Percentiles rank a stretch among this genome's conserved stretches.
Evolutionary conservation across 1,140 invertebrate species (phyloP).

Genomic region (Drosophila sturtevanti): DNA sequence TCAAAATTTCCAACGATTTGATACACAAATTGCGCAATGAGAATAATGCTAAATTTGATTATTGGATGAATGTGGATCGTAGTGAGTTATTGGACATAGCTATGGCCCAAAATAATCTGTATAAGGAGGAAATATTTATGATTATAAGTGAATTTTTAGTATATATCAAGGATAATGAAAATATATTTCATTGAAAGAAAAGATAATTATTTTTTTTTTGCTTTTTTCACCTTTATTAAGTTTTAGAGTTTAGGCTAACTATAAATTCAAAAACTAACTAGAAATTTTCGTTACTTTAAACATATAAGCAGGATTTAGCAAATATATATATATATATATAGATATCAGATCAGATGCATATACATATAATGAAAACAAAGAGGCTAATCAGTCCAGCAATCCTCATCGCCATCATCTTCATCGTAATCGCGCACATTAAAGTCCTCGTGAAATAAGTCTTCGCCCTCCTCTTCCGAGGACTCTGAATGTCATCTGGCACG

Average conservation of each 20-base stretch:
- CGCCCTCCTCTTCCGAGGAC: slow-evolving; percentile 78
- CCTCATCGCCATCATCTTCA: slow-evolving; percentile 63
- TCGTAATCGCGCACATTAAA: slow-evolving; percentile 77
- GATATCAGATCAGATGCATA: not conserved
- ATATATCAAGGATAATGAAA: slow-evolving; percentile 35
- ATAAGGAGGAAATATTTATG: slow-evolving; percentile 23
- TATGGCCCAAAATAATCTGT: slow-evolving; percentile 24
- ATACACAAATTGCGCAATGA: slow-evolving; percentile 12
- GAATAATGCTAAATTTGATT: slow-evolving; percentile 37
- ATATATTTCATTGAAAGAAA: slow-evolving; percentile 12
- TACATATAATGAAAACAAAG: slow-evolving; percentile 20
- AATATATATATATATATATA: slow-evolving; percentile 24
- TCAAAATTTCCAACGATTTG: slow-evolving; percentile 30
- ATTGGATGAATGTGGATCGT: slow-evolving; percentile 46
- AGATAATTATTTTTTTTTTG: not conserved
- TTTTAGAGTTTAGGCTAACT: slow-evolving; percentile 42
- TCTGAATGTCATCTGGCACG: slow-evolving; percentile 79
- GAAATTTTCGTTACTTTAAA: slow-evolving; percentile 28
- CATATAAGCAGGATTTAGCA: slow-evolving; percentile 42
- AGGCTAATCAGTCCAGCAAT: slow-evolving; percentile 77
- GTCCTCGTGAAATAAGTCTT: slow-evolving; percentile 78
- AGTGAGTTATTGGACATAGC: slow-evolving; percentile 35
- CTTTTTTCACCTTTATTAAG: not conserved
- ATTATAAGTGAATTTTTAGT: slow-evolving; percentile 39
- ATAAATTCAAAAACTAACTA: slow-evolving; percentile 49